Evolutionary conservation across 2,797 vertebrate genomes (phyloP), one percentile per base, ranked within the genome.

Genomic region (Apodemus agrarius): DNA sequence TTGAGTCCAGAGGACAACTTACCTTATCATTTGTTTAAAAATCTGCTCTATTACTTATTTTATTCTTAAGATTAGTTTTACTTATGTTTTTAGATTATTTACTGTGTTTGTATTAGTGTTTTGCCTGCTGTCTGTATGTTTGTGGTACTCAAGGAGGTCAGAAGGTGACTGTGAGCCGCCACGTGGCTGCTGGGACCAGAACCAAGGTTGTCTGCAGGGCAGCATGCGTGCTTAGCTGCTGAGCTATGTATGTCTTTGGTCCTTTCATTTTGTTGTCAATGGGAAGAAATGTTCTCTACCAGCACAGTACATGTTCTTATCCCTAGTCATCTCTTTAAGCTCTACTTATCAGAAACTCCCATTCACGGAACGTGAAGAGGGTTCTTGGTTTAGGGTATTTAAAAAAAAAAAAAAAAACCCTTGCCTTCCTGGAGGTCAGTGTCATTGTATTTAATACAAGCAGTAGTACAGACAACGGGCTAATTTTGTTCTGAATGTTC

Each of bases 301-400:
- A 54, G 34, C 12, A 37, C 14, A 37, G 49, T 29, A 11, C 34
- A 19, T 1, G 10, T 46, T 54, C 84, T 29, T 37, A 54, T 54
- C 7, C 22, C 4, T 2, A 52, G 2, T 29, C 46, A 40, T 54
- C 3, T n/a, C 19, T 26, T 69, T 1, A 69, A 2, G 2, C 21
- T 26, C 67, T 54, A 84, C 49, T 69, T 90, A 78, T 65, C 90
- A 82, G 26, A 87, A 46, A 83, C 14, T 10, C 5, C 67, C 63
- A 26, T 80, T 84, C 37, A 80, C 2, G 84, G 76, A 90, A 19
- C 57, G 87, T 14, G 69, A 82, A 93, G 21, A 87, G 40, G 49
- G 49, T 79, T 16, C 43, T 65, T 82, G 54, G 67, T 89, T 57
- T 95, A 95, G 16, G 65, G 94, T 93, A 57, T 17, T 95, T 76